Conservation (phyloP, 2,888 invertebrate species). For the Arrhopalites spinosus region DNA sequence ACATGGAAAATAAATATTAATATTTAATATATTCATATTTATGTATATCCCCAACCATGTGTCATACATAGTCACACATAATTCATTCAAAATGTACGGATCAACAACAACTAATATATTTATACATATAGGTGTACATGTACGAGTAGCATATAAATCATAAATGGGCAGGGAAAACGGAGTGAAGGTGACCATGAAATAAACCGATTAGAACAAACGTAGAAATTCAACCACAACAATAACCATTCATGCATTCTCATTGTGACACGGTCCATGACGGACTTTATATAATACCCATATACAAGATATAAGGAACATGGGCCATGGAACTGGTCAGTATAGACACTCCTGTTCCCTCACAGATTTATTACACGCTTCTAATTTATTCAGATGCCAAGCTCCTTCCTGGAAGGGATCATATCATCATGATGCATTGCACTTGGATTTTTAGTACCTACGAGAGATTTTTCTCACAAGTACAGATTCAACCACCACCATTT, state of each 20-base stretch:
- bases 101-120: too few species aligned
- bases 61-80: too few species aligned
- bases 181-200: conserved; percentile 7
- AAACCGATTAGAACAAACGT: background rate
- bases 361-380: conserved; percentile 23
- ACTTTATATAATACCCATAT: background rate
- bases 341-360: background rate
- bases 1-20: too few species aligned
- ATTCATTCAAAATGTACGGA: too few species aligned
- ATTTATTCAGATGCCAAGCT: conserved; percentile 23
- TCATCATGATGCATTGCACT: conserved; percentile 8
- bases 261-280: conserved; percentile 6
- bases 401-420: conserved; percentile 13
- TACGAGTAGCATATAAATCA: background rate
- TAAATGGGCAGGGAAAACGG: background rate
- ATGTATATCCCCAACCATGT: too few species aligned
- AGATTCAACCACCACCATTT: background rate
- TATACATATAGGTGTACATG: too few species aligned
- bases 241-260: background rate
- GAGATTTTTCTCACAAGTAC: too few species aligned
- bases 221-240: background rate
- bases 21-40: too few species aligned
- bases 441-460: background rate
- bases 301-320: background rate
- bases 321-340: background rate